Base-by-base conservation (phyloP, 1,140 invertebrate genomes). In the Procambarus clarkii region DNA sequence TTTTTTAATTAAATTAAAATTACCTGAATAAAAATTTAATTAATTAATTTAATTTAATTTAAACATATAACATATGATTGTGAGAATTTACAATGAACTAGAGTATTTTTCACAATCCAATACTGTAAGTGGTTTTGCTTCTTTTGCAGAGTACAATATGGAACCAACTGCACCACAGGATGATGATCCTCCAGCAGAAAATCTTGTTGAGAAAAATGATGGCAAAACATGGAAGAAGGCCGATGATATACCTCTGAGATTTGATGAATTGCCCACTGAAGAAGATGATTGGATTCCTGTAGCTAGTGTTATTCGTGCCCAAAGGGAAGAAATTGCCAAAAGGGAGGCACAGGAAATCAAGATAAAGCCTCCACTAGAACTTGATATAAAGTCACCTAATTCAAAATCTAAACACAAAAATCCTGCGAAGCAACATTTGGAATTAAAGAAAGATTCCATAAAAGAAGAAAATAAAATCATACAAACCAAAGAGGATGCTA, bases 241-340 rank as follows among this genome's bases (percentile, higher is more conserved):
- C 24, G 76, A 79, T 45, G 50, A 44, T 54, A 87, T 87, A 50
- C 85, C 85, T 18, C 34, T 50, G 3, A 76, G 85, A 48, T 87
- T 87, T 79, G 85, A 87, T 78, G 85, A 87, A 74, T 34, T 87
- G 50, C 74, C 85, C n/a, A 13, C 74, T 34, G 74, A 87, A 74
- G 69, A 18, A 76, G 69, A 18, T 50, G 85, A 78, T 13, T 87
- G 85, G 85, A 60, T 78, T 21, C 85, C 85, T 78, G 85, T 87
- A 46, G 74, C 85, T 64, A 74, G 77, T 15, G 76, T 87, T 74
- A 87, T 87, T 44, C 71, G 76, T n/a, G 54, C 85, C 9, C 74
- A 78, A 15, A 77, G 85, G 85, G 76, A 87, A 48, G 85, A 79
- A 4, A 78, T 34, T 50, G 85, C 85, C 9, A 78, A 44, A 45